Evolutionary conservation across 35 echinoderm and acorn worm species (phyloP).

Genomic region (Ptychodera flava): DNA sequence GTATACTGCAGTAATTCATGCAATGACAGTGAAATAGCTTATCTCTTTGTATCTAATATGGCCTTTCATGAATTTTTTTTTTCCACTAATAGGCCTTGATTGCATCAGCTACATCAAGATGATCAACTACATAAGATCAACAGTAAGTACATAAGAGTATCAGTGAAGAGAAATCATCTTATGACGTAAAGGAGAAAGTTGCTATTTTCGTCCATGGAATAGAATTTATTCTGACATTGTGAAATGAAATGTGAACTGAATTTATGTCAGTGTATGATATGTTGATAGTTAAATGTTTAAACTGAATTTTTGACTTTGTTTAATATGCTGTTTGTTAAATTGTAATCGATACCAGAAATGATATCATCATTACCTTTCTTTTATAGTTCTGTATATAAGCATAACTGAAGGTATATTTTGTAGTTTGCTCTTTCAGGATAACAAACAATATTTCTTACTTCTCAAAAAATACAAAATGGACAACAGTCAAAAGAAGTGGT

Average conservation of each 20-base stretch:
- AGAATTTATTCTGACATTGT: neutral
- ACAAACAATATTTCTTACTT: too few relatives aligned
- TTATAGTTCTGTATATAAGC: too few relatives aligned
- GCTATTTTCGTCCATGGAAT: neutral
- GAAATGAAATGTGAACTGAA: neutral
- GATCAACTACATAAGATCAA: conserved; percentile 56
- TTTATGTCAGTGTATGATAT: neutral
- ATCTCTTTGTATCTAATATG: too few relatives aligned
- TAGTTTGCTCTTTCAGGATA: too few relatives aligned
- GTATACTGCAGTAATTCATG: too few relatives aligned
- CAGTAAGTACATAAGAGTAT: conserved; percentile 28
- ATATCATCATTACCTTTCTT: too few relatives aligned
- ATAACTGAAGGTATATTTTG: too few relatives aligned
- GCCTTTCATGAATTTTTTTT: too few relatives aligned
- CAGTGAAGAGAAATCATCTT: neutral
- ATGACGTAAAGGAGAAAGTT: neutral
- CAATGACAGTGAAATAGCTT: too few relatives aligned
- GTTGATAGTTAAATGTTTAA: neutral
- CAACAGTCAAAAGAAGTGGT: too few relatives aligned
- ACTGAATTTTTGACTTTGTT: neutral
- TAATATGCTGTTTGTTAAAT: neutral
- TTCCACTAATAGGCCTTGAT: conserved; percentile 48
- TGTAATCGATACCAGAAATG: too few relatives aligned
- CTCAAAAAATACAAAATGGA: too few relatives aligned
- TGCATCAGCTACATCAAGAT: conserved; percentile 70